Evolutionary conservation across 2,888 invertebrate species (phyloP), one percentile per base, ranked within the genome.

Genomic region (Philereme transversata): DNA sequence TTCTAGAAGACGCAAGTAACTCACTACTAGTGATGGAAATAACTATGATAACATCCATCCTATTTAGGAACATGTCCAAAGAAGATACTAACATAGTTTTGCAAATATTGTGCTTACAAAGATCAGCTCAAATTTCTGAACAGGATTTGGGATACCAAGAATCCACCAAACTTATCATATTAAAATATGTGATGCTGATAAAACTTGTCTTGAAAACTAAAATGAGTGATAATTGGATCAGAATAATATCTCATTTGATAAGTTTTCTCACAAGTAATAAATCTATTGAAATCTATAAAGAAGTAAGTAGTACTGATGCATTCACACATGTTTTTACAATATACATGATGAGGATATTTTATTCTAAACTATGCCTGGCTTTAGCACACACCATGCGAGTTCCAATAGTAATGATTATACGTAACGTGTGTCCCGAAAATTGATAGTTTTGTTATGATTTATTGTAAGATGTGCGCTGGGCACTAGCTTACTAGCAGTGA

Each of bases 101-200:
- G 5, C 79, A 82, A 76, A 71, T 88, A 45, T 62, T 84, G 49
- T 87, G 83, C 63, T 59, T 87, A 5, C 81, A 88, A 75, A 72
- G 40, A 11, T 63, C 72, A 50, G 11, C 64, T 56, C 70, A 77
- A 7, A 79, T 81, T 64, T 69, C 79, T 22, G 78, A 79, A 63
- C 71, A 74, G 11, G 70, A 67, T 56, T 51, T 79, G 4, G 64
- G 52, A 35, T 79, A 73, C 51, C 72, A 55, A 73, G 78, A 80
- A 11, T 52, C 58, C 33, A 62, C 72, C 36, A 86, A 79, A 68
- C 43, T 69, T 11, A 36, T 76, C 8, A 74, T 86, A 46, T 57
- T 90, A 4, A 83, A 83, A 63, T 84, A 86, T 69, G 64, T 86
- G 22, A 54, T 88, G 60, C 44, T 80, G 5, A 64, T 69, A 53